Evolutionary conservation across 2,113 vertebrate species (phyloP).

Genomic region (Stigmatopora argus): DNA sequence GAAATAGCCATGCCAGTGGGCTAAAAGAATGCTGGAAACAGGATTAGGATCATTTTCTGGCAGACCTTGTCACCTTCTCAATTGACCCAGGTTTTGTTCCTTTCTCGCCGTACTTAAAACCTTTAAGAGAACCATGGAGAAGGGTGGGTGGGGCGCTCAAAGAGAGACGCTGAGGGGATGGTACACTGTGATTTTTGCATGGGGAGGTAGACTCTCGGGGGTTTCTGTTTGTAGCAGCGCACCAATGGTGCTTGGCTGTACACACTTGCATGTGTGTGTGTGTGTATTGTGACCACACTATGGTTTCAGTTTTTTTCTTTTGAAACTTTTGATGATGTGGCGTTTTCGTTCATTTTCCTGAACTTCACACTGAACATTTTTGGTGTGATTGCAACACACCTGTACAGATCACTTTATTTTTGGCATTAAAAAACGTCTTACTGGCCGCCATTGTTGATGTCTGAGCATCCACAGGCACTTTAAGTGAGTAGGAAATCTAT

Average conservation of each 20-base stretch:
- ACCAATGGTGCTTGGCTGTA: slow-evolving; percentile 1
- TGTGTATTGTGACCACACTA: no score
- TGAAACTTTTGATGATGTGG: no score
- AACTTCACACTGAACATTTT: not conserved
- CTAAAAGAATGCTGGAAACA: slow-evolving; percentile 84
- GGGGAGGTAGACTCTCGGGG: slow-evolving; percentile 45
- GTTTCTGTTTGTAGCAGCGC: not conserved
- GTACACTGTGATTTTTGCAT: slow-evolving; percentile 70
- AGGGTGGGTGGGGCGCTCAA: slow-evolving; percentile 18
- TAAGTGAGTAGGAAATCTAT: no score
- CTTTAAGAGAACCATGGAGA: slow-evolving; percentile 72
- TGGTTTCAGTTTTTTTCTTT: not conserved
- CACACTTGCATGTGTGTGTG: no score
- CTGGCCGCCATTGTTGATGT: no score
- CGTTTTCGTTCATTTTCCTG: no score
- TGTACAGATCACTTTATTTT: slow-evolving; percentile 28
- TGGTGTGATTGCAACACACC: slow-evolving; percentile 20
- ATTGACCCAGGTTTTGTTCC: slow-evolving; percentile 79
- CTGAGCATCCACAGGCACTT: no score
- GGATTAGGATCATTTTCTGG: slow-evolving; percentile 96
- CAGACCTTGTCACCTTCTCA: slow-evolving; percentile 81
- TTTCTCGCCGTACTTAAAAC: slow-evolving; percentile 70
- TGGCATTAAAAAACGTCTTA: no score
- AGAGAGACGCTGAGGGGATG: slow-evolving; percentile 62
- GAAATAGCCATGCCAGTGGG: slow-evolving; percentile 74